These are phyloP conservation scores for Chrysolina oricalcia DNA, from an alignment of 2,888 invertebrate genomes.

Conservation along the genomic window DNA sequence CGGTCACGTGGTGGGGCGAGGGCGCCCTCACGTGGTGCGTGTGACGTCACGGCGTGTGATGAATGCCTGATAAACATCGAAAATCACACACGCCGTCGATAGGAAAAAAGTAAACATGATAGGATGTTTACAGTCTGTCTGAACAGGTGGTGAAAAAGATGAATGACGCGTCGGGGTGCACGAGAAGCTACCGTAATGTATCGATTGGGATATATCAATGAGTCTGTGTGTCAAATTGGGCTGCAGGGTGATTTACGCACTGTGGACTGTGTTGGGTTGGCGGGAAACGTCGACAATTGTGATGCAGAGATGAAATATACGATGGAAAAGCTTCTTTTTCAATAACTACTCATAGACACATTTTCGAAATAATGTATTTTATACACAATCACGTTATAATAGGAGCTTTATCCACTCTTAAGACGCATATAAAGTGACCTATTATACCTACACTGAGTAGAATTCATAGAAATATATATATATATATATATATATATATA, in stretches of 20 bases:
- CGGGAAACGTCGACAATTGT: background rate
- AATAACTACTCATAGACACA: no score
- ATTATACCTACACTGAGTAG: no score
- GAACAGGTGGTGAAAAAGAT: constrained; percentile 65
- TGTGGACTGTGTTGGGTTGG: constrained; percentile 24
- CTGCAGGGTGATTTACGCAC: constrained; percentile 50
- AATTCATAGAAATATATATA: no score
- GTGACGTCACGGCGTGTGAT: constrained; percentile 59
- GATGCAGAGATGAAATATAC: background rate
- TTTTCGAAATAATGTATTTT: no score
- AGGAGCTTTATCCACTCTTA: no score
- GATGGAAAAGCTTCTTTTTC: background rate
- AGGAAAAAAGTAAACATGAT: constrained; percentile 59
- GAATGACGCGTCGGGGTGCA: constrained; percentile 60
- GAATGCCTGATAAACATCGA: constrained; percentile 61
- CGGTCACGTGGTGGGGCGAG: constrained; percentile 60
- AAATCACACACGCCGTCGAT: constrained; percentile 57
- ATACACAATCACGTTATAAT: no score
- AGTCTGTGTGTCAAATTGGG: constrained; percentile 54
- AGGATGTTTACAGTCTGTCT: constrained; percentile 62
- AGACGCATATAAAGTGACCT: no score
- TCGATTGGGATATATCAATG: constrained; percentile 62
- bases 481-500: no score
- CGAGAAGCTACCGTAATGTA: constrained; percentile 53
- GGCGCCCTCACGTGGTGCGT: constrained; percentile 57